A percentile compares a stretch with the other conserved stretches of the same genome.
Evolutionary conservation across 2,888 invertebrate genomes (phyloP).

Genomic region (Lasiommata megera): DNA sequence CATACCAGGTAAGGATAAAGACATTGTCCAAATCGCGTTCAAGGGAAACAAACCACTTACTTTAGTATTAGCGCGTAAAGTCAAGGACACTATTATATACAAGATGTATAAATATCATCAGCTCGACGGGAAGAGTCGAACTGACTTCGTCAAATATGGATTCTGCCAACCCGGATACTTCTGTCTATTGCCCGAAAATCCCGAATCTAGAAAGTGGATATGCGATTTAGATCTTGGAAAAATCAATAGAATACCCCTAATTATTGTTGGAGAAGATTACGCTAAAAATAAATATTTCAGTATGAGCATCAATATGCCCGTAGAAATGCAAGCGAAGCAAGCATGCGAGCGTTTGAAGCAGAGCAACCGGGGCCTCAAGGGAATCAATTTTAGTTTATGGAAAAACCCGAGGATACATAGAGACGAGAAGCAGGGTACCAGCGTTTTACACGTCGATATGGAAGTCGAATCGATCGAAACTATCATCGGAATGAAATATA

Average conservation of each 20-base stretch:
- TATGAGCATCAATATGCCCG: slow-evolving; percentile 44
- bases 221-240: slow-evolving; percentile 50
- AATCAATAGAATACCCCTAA: slow-evolving; percentile 44
- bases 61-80: slow-evolving; percentile 51
- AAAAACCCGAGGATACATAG: slow-evolving; percentile 38
- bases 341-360: slow-evolving; percentile 49
- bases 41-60: slow-evolving; percentile 52
- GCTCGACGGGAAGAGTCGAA: slow-evolving; percentile 42
- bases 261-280: slow-evolving; percentile 50
- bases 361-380: slow-evolving; percentile 59
- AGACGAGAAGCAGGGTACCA: neutral
- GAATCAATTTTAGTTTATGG: slow-evolving; percentile 60
- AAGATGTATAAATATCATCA: slow-evolving; percentile 58
- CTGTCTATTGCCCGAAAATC: slow-evolving; percentile 59
- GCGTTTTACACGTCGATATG: slow-evolving; percentile 45
- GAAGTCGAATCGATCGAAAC: slow-evolving; percentile 64
- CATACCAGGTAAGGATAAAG: slow-evolving; percentile 40
- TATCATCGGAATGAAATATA: slow-evolving; percentile 45
- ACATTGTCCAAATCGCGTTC: slow-evolving; percentile 53
- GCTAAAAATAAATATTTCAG: slow-evolving; percentile 46
- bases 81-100: slow-evolving; percentile 61
- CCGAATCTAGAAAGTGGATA: slow-evolving; percentile 59
- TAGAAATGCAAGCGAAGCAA: slow-evolving; percentile 29
- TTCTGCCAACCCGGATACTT: slow-evolving; percentile 55
- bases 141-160: slow-evolving; percentile 64